These are phyloP conservation scores for Alces alces DNA, from an alignment of 2,113 vertebrate species.

Conservation along the genomic window DNA sequence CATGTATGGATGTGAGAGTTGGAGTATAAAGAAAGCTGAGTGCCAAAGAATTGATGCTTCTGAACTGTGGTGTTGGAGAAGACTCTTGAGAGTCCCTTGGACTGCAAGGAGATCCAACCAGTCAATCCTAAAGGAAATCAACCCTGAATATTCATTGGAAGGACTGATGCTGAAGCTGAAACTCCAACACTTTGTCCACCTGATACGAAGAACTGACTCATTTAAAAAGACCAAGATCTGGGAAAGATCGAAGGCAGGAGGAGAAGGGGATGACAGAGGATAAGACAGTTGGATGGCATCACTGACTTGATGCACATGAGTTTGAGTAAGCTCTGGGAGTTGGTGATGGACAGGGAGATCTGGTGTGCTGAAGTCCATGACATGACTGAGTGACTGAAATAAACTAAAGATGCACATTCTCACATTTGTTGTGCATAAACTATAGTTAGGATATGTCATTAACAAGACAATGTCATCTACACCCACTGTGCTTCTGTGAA, in stretches of 20 bases:
- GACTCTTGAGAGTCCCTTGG: background rate
- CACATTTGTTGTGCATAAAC: background rate
- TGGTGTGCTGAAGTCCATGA: background rate
- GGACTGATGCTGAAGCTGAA: background rate
- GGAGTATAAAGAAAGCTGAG: background rate
- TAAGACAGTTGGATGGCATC: background rate
- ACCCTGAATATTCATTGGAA: background rate
- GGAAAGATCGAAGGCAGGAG: background rate
- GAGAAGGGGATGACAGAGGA: background rate
- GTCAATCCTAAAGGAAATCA: background rate
- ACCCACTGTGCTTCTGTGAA: background rate
- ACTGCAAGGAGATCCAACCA: background rate
- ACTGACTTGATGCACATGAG: background rate
- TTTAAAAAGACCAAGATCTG: background rate
- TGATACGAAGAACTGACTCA: background rate
- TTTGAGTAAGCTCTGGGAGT: background rate
- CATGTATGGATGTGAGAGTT: background rate
- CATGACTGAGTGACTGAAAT: background rate
- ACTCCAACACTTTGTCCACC: background rate
- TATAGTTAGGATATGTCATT: background rate
- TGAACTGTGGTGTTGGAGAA: background rate
- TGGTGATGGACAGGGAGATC: background rate
- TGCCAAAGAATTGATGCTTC: background rate
- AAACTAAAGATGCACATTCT: background rate
- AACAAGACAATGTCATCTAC: background rate